Evolutionary conservation across 2,797 vertebrate species (phyloP).

Genomic region (Sardinella longiceps): DNA sequence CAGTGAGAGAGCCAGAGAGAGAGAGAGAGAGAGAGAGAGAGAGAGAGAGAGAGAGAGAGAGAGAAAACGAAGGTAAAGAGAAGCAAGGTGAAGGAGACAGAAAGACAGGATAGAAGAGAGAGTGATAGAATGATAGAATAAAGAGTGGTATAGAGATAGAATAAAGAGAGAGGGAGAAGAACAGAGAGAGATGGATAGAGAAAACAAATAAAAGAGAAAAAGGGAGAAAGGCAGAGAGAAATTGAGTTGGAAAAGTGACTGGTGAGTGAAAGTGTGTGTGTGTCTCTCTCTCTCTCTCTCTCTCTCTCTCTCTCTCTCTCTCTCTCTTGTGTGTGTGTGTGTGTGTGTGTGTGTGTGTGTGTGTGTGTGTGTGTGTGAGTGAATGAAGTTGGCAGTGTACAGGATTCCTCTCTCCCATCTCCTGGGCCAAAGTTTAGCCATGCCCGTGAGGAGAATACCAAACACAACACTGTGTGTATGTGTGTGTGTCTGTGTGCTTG

Average conservation of each 20-base stretch:
- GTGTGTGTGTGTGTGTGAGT: too few relatives aligned
- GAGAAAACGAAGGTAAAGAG: too few relatives aligned
- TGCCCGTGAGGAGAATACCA: constrained; percentile 79
- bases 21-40: constrained; percentile 40
- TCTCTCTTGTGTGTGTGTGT: too few relatives aligned
- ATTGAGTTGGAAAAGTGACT: constrained; percentile 67
- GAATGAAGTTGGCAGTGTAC: constrained; percentile 69
- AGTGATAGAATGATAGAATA: neutral
- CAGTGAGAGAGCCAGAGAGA: too few relatives aligned
- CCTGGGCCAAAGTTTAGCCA: constrained; percentile 71
- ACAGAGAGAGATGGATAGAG: constrained; percentile 20
- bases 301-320: too few relatives aligned
- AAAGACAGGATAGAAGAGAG: neutral
- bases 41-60: constrained; percentile 52
- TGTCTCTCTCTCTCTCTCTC: too few relatives aligned
- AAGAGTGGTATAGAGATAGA: neutral
- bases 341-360: too few relatives aligned
- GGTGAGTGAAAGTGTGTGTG: too few relatives aligned
- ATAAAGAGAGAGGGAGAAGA: constrained; percentile 41
- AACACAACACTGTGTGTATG: constrained; percentile 61
- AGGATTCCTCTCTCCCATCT: constrained; percentile 71
- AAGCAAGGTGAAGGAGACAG: too few relatives aligned
- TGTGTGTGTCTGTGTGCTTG: too few relatives aligned
- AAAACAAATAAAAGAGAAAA: constrained; percentile 38
- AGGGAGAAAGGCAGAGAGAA: constrained; percentile 43